These are phyloP conservation scores for Pterophyllum scalare DNA, from an alignment of 2,113 vertebrate species.

Conservation along the genomic window DNA sequence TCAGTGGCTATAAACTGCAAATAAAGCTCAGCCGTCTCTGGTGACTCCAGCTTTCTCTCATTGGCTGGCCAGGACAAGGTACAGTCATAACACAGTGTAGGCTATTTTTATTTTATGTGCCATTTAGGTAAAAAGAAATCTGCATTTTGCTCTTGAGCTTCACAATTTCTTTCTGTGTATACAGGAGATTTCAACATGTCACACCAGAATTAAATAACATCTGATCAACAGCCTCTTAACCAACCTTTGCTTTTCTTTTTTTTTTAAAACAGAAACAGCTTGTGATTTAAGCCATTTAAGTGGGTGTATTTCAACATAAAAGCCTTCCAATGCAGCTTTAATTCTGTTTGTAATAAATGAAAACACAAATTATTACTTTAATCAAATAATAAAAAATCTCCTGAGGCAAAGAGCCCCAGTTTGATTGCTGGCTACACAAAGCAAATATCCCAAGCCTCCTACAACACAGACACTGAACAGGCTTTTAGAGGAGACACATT, in stretches of 20 bases:
- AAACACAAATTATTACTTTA: constrained; percentile 41
- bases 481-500: neutral
- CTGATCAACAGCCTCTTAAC: constrained; percentile 11
- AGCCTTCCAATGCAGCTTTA: constrained; percentile 34
- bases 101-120: neutral
- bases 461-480: neutral
- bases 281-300: constrained; percentile 14
- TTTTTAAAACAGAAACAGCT: neutral
- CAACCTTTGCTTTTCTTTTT: neutral
- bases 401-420: neutral
- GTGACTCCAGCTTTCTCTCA: neutral
- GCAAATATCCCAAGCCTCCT: neutral
- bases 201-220: constrained; percentile 20
- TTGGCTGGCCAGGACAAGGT: neutral
- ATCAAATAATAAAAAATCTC: constrained; percentile 29
- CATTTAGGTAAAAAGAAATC: neutral
- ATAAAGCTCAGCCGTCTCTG: neutral
- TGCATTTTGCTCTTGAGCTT: neutral
- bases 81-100: neutral
- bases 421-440: constrained; percentile 22
- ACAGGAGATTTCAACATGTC: neutral
- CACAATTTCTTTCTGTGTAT: neutral
- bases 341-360: constrained; percentile 54
- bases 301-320: neutral
- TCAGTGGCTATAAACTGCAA: neutral